Percentiles rank a stretch among this genome's conserved stretches.
These are phyloP conservation scores for Parasteatoda tepidariorum DNA, from an alignment of 1,140 invertebrate species.

Conservation along the genomic window DNA sequence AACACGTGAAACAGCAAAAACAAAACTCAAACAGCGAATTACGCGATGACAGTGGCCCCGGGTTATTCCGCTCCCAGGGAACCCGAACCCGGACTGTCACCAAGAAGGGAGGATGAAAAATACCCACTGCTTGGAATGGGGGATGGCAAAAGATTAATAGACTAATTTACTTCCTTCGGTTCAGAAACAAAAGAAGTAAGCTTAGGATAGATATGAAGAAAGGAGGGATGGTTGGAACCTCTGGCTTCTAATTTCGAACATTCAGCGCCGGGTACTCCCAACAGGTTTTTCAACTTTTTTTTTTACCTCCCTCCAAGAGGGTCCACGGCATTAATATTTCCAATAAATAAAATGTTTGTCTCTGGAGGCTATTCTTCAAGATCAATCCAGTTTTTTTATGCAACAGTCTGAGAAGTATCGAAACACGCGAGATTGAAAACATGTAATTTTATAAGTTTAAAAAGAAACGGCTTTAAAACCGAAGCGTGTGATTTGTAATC, in stretches of 20 bases:
- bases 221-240: not conserved
- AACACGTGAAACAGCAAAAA: not conserved
- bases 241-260: conserved; percentile 45
- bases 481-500: no score
- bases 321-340: not conserved
- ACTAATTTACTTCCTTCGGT: conserved; percentile 35
- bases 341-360: conserved; percentile 56
- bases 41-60: conserved; percentile 28
- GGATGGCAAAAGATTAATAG: conserved; percentile 48
- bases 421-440: no score
- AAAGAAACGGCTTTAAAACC: no score
- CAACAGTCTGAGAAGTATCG: conserved; percentile 1
- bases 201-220: not conserved
- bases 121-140: conserved; percentile 27
- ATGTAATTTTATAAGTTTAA: no score
- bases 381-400: conserved; percentile 51
- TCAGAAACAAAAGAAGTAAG: conserved; percentile 42
- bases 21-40: conserved; percentile 27
- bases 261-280: conserved; percentile 9
- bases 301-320: not conserved
- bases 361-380: conserved; percentile 35
- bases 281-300: conserved; percentile 35
- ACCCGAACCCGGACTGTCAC: conserved; percentile 16
- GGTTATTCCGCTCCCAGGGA: not conserved
- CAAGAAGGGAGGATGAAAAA: conserved; percentile 30